These are phyloP conservation scores for Agrenia bidenticulata DNA, from an alignment of 2,888 invertebrate genomes.

Conservation along the genomic window DNA sequence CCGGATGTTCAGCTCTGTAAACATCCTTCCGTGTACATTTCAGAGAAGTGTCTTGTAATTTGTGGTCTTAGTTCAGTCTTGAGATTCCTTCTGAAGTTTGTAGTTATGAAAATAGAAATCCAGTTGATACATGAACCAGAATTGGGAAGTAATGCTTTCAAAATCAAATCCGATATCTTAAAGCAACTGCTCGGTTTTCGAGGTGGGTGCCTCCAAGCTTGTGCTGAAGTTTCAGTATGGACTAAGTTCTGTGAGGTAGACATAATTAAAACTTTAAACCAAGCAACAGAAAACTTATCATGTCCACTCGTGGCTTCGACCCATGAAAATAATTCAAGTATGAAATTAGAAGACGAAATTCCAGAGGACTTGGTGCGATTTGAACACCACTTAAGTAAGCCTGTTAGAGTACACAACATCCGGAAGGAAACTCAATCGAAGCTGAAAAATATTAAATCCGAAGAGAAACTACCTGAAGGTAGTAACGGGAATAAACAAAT, in stretches of 20 bases:
- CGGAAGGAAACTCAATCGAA: slow-evolving; percentile 69
- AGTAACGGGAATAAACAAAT: slow-evolving; percentile 4
- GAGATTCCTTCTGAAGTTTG: slow-evolving; percentile 60
- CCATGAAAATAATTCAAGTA: neutral
- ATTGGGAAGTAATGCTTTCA: neutral
- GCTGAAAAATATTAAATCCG: slow-evolving; percentile 41
- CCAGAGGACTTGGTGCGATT: slow-evolving; percentile 74
- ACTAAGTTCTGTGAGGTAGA: slow-evolving; percentile 88
- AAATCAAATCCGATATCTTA: slow-evolving; percentile 52
- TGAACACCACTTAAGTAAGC: slow-evolving; percentile 80
- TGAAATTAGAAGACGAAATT: slow-evolving; percentile 55
- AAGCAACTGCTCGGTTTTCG: slow-evolving; percentile 71
- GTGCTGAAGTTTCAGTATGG: slow-evolving; percentile 83
- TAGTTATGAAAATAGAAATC: slow-evolving; percentile 21
- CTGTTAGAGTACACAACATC: slow-evolving; percentile 81
- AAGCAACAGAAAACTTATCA: slow-evolving; percentile 16
- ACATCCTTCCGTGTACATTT: slow-evolving; percentile 57
- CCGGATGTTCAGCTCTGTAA: no score
- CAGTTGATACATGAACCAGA: slow-evolving; percentile 6
- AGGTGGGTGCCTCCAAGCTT: slow-evolving; percentile 74
- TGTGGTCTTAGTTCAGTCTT: slow-evolving; percentile 77
- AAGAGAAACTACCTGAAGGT: slow-evolving; percentile 50
- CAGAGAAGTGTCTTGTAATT: slow-evolving; percentile 64
- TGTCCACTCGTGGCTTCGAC: neutral
- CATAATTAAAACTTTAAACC: slow-evolving; percentile 61